Base-by-base conservation (phyloP, 1,140 invertebrate species). In the Heliconius himera region DNA sequence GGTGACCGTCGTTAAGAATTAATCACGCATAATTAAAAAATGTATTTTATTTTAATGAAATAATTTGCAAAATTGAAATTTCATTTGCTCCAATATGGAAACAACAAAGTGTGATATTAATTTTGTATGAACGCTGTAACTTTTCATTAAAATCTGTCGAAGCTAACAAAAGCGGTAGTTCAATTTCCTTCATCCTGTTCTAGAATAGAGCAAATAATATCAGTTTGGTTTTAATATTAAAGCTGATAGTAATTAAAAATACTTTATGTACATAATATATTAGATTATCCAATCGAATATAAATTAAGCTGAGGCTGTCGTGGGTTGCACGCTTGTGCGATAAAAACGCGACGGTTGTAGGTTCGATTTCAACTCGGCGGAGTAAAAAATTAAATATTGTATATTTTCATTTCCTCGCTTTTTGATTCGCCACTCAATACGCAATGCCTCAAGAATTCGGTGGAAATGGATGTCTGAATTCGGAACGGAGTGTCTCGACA, bases 101-200 rank as follows among this genome's bases (percentile, higher is more conserved):
- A 29, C 60, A 66, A 66, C 11, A 56, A 56, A 18, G 3, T 29
- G 60, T 66, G 22, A 29, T 66, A 66, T 66, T 29, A 66, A 66
- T 66, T 66, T 66, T 66, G 60, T 66, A 29, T 66, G 60, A 66
- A n/a, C 26, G 22, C 60, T 29, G 60, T 66, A 66, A 66, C 60
- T 66, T 66, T 66, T 66, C 60, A 66, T 66, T 66, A 66, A 66
- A 66, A 66, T 29, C 56, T 66, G 22, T 66, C 60, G 60, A 66
- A 26, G 60, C 60, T n/a, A 60, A 60, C n/a, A 60, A 60, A 60
- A 66, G 60, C 60, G 26, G 18, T 66, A 29, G 60, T 66, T 66
- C 60, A 66, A 66, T 66, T 66, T 66, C 60, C 60, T 66, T 66
- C 60, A 66, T 66, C 26, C 60, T 29, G 60, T 66, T 29, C 60